Conservation (phyloP, 1,140 invertebrate species). For the Ganaspis sp. region DNA sequence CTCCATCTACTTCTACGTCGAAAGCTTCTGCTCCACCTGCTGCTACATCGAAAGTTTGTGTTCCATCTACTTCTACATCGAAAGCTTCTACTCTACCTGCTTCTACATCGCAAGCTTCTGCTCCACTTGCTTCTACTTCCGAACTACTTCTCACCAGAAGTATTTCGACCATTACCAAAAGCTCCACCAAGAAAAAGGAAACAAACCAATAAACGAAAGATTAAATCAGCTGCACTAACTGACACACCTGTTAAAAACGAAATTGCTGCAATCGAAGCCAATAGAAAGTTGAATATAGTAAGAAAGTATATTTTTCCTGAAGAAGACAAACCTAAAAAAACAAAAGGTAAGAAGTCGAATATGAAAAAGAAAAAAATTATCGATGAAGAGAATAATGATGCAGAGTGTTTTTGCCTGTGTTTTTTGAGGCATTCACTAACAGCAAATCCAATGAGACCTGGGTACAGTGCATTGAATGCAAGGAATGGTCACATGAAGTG, state of each 20-base stretch:
- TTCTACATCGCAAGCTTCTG: not conserved
- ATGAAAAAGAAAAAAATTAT: no score
- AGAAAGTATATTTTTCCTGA: no score
- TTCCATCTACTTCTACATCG: no score
- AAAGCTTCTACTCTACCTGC: no score
- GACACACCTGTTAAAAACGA: slow-evolving; percentile 23
- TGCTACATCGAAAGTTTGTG: no score
- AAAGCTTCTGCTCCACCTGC: no score
- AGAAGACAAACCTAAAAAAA: no score
- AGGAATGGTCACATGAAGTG: slow-evolving; percentile 42
- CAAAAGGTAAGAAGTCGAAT: no score
- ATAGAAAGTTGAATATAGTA: no score
- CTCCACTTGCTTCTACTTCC: not conserved
- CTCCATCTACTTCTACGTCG: no score
- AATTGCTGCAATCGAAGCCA: slow-evolving; percentile 25
- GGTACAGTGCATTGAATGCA: slow-evolving; percentile 44
- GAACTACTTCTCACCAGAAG: slow-evolving; percentile 20
- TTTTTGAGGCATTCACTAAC: slow-evolving; percentile 41
- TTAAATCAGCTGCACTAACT: slow-evolving; percentile 27
- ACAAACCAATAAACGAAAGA: slow-evolving; percentile 1
- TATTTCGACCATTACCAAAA: slow-evolving; percentile 32
- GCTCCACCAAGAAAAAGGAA: slow-evolving; percentile 35
- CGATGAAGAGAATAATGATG: slow-evolving; percentile 14
- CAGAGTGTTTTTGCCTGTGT: slow-evolving; percentile 40
- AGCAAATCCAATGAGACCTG: slow-evolving; percentile 41